phyloP scores from a whole-genome alignment of 2,797 vertebrate genomes.

The Sardinella longiceps region DNA sequence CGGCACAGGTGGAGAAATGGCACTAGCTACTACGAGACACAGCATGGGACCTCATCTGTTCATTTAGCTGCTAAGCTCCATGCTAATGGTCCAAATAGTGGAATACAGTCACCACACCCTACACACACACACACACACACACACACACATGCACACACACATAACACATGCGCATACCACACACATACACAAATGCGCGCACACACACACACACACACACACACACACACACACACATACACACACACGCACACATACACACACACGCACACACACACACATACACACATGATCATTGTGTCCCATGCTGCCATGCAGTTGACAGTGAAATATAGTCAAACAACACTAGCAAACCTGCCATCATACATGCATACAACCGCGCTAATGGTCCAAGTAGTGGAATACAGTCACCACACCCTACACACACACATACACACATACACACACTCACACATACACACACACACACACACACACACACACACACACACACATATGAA shows the following conservation, averaged over 20 bases:
- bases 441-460: too few species aligned
- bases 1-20: neutral
- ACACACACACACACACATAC: neutral
- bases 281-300: neutral
- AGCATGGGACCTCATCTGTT: too few species aligned
- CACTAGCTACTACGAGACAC: too few species aligned
- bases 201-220: neutral
- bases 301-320: neutral
- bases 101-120: neutral
- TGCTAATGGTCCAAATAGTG: too few species aligned
- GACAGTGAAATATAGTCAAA: neutral
- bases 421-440: too few species aligned
- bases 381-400: too few species aligned
- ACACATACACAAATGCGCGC: too few species aligned
- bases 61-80: neutral
- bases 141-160: slow-evolving; percentile 4
- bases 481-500: too few species aligned
- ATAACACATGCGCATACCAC: neutral
- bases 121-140: slow-evolving; percentile 7
- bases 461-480: too few species aligned
- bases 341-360: neutral
- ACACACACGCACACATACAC: neutral
- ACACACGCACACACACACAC: neutral
- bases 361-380: too few species aligned
- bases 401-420: too few species aligned